Evolutionary conservation across 1,140 invertebrate genomes (phyloP), one percentile per base, ranked within the genome.

Genomic region (Solenopsis invicta): DNA sequence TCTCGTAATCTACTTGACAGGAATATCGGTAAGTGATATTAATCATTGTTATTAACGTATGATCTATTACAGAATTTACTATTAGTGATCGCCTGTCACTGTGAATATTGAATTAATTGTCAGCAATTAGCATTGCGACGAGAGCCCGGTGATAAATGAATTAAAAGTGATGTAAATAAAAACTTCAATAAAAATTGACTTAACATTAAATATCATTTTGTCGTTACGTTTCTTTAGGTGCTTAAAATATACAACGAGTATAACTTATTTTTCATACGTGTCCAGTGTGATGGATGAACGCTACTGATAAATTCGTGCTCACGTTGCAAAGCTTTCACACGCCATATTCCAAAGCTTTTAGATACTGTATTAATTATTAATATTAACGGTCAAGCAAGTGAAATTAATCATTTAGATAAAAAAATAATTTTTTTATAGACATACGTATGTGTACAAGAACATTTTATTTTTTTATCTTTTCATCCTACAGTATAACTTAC

Each of bases 21-120:
- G 9, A 59, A 71, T 82, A 74, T 74, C 80, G 67, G 74, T 82
- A 48, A 80, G n/a, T 56, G 24, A 74, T 59, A 82, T 82, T 74
- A 72, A 80, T 80, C 29, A 24, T 78, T 64, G 24, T 48, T 34
- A 50, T 78, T 78, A 72, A 81, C 52, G 34, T 37, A 18, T 45
- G 41, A 62, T 45, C 34, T 37, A 72, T 82, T 45, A n/a, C 2
- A 9, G 37, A 74, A 82, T 82, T 48, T 61, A 13, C 24, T 82
- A 69, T 56, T 80, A 54, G 13, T 8, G 13, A 3, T 45, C 12
- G 1, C 18, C 9, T 45, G 64, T 56, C 37, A 56, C 4, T 12
- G 34, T 41, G 1, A 56, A 56, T 24, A 13, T 72, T 29, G 61
- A 74, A 82, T 78, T 64, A 62, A 78, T 82, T 71, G 24, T 80